Conservation (phyloP, 1,140 invertebrate species). For the Lasioglossum albipes region DNA sequence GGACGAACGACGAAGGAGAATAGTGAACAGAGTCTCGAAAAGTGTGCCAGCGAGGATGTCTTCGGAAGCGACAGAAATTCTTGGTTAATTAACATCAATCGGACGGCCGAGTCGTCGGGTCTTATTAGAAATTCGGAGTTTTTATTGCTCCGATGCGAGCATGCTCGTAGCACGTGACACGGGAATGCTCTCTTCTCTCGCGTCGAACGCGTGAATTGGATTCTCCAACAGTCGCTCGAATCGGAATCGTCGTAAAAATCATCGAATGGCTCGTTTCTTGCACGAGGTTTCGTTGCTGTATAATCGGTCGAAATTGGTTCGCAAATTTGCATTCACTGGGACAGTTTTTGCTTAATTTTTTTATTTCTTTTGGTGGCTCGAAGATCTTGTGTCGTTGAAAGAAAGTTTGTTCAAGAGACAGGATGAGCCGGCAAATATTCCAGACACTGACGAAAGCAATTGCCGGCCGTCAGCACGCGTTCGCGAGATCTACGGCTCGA, state of each 20-base stretch:
- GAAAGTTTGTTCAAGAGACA: not conserved
- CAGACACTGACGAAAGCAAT: conserved; percentile 4
- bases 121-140: conserved; percentile 23
- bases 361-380: too few relatives aligned
- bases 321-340: too few relatives aligned
- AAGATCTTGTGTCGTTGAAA: too few relatives aligned
- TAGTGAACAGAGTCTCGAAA: not conserved
- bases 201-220: conserved; percentile 18
- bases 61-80: not conserved
- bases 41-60: not conserved
- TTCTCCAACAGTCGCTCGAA: conserved; percentile 10
- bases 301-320: too few relatives aligned
- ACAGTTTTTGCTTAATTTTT: too few relatives aligned
- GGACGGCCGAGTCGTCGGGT: not conserved
- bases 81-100: not conserved
- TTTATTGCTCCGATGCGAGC: not conserved
- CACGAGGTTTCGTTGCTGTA: too few relatives aligned
- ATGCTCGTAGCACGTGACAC: not conserved
- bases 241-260: conserved; percentile 1
- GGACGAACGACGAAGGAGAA: not conserved
- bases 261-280: too few relatives aligned
- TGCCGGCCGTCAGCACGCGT: not conserved
- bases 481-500: not conserved
- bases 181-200: not conserved
- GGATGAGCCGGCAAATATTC: too few relatives aligned